Evolutionary conservation across 1,140 invertebrate species (phyloP), one percentile per base, ranked within the genome.

Genomic region (Drosophila micromelanica): DNA sequence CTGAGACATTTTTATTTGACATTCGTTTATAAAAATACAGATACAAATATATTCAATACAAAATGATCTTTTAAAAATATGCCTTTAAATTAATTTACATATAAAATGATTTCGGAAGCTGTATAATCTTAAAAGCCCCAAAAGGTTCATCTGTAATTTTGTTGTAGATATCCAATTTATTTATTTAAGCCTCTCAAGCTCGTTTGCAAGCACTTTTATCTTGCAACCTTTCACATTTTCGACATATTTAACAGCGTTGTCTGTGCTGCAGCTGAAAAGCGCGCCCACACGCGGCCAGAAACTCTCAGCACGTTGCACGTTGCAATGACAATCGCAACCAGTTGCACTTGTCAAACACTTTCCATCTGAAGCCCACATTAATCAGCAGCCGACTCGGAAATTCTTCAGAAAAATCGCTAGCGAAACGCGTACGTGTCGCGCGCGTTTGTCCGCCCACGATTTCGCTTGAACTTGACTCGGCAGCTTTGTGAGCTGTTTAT

Each of bases 321-420:
- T 78, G 80, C 80, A 78, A 69, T 78, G 73, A 68, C 64, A 82
- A 78, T 59, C 55, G 70, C 61, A 55, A 48, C 79, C 72, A 75
- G 70, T 71, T 81, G 80, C 79, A 74, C 79, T 84, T 84, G 79
- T 75, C 76, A 84, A 62, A 57, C 80, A 82, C 70, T 81, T 82
- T 30, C 55, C 45, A 52, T 30, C 57, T 43, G 8, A 23, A 51
- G 13, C 67, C 72, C 72, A 75, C 57, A 63, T 52, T 38, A 45
- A 38, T 35, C 45, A 7, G 72, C 43, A 56, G 54, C 13, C 27
- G 67, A 11, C 42, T 20, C 52, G 40, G 37, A 59, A 76, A 86
- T 84, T 85, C 77, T 78, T 67, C 37, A 59, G 60, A 85, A 76
- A 65, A 74, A 35, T 74, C 65, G 65, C 81, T 17, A 69, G 27